Conservation (phyloP, 2,888 invertebrate species). For the Iselma pallidipennis region DNA sequence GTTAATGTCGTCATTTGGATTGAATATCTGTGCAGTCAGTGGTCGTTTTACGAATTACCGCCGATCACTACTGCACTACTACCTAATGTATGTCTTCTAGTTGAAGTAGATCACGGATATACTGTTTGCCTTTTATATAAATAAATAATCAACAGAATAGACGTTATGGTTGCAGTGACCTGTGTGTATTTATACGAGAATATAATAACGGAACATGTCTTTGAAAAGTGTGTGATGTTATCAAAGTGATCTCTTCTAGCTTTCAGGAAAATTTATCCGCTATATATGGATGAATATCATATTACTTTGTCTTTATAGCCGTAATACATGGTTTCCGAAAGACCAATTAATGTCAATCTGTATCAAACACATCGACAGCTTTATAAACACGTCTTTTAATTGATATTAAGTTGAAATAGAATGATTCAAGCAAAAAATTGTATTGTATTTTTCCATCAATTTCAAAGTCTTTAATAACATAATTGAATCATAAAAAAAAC, state of each 20-base stretch:
- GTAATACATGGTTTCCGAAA: not conserved
- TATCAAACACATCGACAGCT: not conserved
- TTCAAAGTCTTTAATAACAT: too few species aligned
- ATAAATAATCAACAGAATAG: not conserved
- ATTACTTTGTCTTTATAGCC: not conserved
- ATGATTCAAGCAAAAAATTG: not conserved
- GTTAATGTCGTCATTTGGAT: conserved; percentile 44
- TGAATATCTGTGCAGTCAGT: conserved; percentile 32
- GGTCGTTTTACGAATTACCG: conserved; percentile 29
- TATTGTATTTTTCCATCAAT: too few species aligned
- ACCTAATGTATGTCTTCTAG: too few species aligned
- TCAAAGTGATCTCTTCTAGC: not conserved
- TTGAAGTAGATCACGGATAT: not conserved
- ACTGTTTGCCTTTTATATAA: not conserved
- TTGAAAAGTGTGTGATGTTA: not conserved
- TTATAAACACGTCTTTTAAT: not conserved
- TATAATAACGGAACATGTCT: not conserved
- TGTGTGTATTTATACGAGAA: not conserved
- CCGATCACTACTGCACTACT: conserved; percentile 26
- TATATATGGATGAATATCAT: not conserved
- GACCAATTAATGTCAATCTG: conserved; percentile 5
- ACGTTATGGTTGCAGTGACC: not conserved
- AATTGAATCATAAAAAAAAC: too few species aligned
- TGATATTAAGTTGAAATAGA: too few species aligned
- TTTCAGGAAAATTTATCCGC: not conserved